Conservation (phyloP, 2,888 invertebrate genomes). For the Caradrina kadenii region DNA sequence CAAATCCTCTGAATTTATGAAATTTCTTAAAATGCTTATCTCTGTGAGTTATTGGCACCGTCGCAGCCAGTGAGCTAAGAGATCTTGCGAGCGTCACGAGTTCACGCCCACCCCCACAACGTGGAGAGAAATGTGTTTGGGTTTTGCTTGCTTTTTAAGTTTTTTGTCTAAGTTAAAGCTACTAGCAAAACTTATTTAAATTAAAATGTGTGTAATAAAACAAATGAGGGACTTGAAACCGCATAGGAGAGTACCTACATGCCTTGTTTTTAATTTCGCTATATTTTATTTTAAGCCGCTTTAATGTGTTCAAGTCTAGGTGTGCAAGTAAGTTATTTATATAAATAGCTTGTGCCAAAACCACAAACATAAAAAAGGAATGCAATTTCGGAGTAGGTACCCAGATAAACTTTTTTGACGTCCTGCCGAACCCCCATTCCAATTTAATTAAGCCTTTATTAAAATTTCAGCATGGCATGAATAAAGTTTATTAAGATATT, state of each 20-base stretch:
- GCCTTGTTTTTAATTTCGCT: neutral
- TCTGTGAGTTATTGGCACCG: slow-evolving; percentile 61
- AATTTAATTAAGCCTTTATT: slow-evolving; percentile 62
- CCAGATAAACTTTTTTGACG: slow-evolving; percentile 35
- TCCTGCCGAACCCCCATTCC: slow-evolving; percentile 31
- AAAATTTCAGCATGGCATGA: slow-evolving; percentile 58
- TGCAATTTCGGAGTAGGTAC: slow-evolving; percentile 30
- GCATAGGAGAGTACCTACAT: neutral
- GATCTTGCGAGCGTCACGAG: slow-evolving; percentile 57
- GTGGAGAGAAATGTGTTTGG: slow-evolving; percentile 47
- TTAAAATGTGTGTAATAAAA: slow-evolving; percentile 9
- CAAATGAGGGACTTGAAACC: neutral
- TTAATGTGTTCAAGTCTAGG: neutral
- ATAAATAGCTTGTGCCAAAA: slow-evolving; percentile 11
- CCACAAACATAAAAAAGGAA: slow-evolving; percentile 13
- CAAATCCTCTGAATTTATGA: slow-evolving; percentile 52
- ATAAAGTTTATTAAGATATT: slow-evolving; percentile 60
- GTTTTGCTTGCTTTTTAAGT: slow-evolving; percentile 46
- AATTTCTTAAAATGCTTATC: slow-evolving; percentile 63
- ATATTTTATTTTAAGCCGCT: neutral
- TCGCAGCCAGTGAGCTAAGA: slow-evolving; percentile 56
- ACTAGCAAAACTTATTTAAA: slow-evolving; percentile 20
- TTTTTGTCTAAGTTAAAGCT: slow-evolving; percentile 30
- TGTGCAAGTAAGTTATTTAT: slow-evolving; percentile 3
- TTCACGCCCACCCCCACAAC: slow-evolving; percentile 43